Evolutionary conservation across 2,113 vertebrate species (phyloP).

Genomic region (Halcyon malimbica): DNA sequence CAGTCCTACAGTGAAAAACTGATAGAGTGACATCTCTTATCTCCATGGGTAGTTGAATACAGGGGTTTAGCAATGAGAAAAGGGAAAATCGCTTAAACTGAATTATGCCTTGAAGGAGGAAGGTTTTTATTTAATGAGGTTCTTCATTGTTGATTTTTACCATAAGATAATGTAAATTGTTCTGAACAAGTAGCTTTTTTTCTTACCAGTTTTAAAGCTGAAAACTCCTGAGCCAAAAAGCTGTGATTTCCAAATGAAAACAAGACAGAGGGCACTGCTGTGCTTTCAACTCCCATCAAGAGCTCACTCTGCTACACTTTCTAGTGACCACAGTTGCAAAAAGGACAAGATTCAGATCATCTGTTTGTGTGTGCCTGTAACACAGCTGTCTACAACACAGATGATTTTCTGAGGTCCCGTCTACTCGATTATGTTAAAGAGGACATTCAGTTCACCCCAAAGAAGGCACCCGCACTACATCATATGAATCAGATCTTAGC

Average conservation of each 20-base stretch:
- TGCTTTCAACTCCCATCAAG: background rate
- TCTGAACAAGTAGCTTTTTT: background rate
- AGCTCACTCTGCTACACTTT: fast-evolving
- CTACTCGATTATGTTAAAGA: background rate
- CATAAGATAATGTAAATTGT: background rate
- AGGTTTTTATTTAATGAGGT: background rate
- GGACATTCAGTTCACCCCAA: background rate
- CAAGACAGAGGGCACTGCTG: background rate
- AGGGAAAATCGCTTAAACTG: background rate
- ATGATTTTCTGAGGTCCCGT: background rate
- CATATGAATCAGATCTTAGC: background rate
- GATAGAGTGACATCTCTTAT: background rate
- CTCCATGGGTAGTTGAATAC: background rate
- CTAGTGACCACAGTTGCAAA: background rate
- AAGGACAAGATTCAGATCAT: background rate
- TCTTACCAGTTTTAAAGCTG: background rate
- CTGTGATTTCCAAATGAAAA: background rate
- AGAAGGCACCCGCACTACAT: background rate
- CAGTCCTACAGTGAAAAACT: background rate
- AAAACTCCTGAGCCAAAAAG: background rate
- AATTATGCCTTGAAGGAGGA: background rate
- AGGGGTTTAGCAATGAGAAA: background rate
- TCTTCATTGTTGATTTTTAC: background rate
- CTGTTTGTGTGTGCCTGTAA: background rate
- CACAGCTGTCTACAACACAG: background rate